Conservation (phyloP, 2,797 vertebrate species). For the Galaxias olidus region DNA sequence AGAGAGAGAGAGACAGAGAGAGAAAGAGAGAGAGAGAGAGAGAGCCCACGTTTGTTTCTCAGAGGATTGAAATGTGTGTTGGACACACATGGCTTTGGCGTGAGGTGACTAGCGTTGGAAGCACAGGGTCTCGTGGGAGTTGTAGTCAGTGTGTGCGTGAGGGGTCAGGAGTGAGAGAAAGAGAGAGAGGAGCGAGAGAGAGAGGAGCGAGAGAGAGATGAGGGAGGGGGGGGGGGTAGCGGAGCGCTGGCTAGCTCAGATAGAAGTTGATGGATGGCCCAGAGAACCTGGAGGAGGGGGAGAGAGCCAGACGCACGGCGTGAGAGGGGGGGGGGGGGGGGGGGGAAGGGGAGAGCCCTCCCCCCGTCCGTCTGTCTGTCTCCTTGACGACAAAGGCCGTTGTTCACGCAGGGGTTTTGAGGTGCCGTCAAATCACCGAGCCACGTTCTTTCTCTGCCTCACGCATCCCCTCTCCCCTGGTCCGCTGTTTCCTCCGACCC, state of each 20-base stretch:
- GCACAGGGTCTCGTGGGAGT: too few relatives aligned
- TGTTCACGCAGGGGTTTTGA: slow-evolving; percentile 56
- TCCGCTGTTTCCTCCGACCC: not conserved
- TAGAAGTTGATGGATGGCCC: slow-evolving; percentile 63
- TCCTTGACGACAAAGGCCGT: slow-evolving; percentile 64
- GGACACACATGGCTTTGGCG: too few relatives aligned
- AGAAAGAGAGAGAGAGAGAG: too few relatives aligned
- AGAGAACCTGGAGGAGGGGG: slow-evolving; percentile 14
- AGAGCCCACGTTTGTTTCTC: too few relatives aligned
- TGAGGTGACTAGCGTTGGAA: too few relatives aligned
- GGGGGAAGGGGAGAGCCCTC: slow-evolving; percentile 28
- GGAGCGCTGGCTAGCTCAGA: slow-evolving; percentile 28
- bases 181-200: not conserved
- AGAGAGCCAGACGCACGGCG: slow-evolving; percentile 17
- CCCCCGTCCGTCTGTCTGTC: slow-evolving; percentile 55
- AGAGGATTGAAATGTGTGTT: too few relatives aligned
- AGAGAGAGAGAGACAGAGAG: too few relatives aligned
- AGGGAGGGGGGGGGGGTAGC: slow-evolving; percentile 25
- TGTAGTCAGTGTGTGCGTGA: too few relatives aligned
- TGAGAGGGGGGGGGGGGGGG: slow-evolving; percentile 38
- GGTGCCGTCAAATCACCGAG: slow-evolving; percentile 24
- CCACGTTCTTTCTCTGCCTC: not conserved
- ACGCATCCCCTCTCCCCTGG: too few relatives aligned
- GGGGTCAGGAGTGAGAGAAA: slow-evolving; percentile 19
- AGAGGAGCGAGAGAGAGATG: not conserved